Evolutionary conservation across 1,140 invertebrate genomes (phyloP).

Genomic region (Thaumetopoea pityocampa): DNA sequence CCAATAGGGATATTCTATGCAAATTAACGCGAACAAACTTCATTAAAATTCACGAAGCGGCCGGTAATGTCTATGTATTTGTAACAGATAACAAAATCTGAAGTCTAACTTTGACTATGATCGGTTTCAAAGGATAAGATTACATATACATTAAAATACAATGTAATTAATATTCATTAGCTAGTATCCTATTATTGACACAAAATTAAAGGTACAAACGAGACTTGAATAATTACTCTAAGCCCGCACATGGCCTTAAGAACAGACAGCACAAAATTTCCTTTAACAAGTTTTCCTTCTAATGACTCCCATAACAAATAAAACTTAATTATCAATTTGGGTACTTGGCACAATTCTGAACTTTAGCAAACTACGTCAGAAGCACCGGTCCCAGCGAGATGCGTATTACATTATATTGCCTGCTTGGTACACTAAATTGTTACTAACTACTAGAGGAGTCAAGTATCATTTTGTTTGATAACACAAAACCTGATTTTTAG

Average conservation of each 20-base stretch:
- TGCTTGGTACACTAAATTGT: conserved; percentile 10
- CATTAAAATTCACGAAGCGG: too few species aligned
- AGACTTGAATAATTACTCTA: conserved; percentile 20
- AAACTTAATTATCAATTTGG: conserved; percentile 34
- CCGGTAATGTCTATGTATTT: too few species aligned
- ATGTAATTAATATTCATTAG: too few species aligned
- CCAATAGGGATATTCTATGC: too few species aligned
- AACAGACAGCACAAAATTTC: conserved; percentile 27
- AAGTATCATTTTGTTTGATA: background rate
- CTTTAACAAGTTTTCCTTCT: conserved; percentile 25
- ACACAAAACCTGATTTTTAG: too few species aligned
- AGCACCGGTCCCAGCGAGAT: conserved; percentile 7
- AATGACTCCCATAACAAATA: conserved; percentile 35
- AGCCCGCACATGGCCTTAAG: conserved; percentile 21
- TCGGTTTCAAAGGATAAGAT: too few species aligned
- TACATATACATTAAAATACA: too few species aligned
- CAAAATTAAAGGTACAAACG: conserved; percentile 4
- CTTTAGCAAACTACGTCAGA: conserved; percentile 15
- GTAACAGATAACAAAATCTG: too few species aligned
- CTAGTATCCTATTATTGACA: too few species aligned
- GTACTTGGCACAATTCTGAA: conserved; percentile 17
- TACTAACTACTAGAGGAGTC: conserved; percentile 1
- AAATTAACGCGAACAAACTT: too few species aligned
- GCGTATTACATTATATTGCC: conserved; percentile 14
- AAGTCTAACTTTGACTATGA: too few species aligned